Evolutionary conservation across 1,140 invertebrate species (phyloP).

Genomic region (Drosophila bifasciata): DNA sequence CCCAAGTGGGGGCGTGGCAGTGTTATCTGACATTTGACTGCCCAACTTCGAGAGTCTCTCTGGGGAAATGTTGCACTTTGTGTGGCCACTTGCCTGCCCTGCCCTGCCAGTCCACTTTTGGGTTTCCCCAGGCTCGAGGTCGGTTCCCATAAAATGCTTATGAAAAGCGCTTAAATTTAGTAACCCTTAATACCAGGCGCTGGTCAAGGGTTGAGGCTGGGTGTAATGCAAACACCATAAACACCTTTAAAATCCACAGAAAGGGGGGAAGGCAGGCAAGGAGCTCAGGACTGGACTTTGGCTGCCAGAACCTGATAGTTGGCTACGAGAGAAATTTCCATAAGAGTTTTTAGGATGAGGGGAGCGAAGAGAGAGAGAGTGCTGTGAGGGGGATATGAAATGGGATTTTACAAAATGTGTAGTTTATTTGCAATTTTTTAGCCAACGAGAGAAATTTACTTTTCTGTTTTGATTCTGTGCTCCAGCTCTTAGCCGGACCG

Average conservation of each 20-base stretch:
- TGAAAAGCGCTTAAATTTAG: conserved; percentile 80
- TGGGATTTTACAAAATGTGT: conserved; percentile 67
- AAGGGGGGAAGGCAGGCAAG: neutral
- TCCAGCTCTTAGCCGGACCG: too few species aligned
- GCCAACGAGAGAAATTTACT: conserved; percentile 72
- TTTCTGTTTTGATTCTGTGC: conserved; percentile 59
- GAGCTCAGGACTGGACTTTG: conserved; percentile 47
- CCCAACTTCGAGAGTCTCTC: conserved; percentile 13
- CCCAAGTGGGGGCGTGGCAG: conserved; percentile 24
- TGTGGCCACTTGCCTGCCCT: conserved; percentile 46
- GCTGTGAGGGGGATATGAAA: neutral
- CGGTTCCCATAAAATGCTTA: conserved; percentile 69
- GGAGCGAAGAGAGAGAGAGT: neutral
- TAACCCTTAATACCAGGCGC: conserved; percentile 49
- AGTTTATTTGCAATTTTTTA: conserved; percentile 81
- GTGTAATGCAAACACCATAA: conserved; percentile 70
- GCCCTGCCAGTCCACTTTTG: conserved; percentile 11
- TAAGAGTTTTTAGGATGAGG: conserved; percentile 13
- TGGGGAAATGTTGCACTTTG: conserved; percentile 54
- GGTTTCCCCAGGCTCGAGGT: neutral
- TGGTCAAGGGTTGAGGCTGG: neutral
- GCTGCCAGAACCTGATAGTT: conserved; percentile 70
- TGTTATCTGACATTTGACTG: conserved; percentile 59
- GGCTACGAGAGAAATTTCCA: conserved; percentile 63
- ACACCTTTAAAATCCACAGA: conserved; percentile 72